Percentiles rank a stretch among this genome's conserved stretches.
These are phyloP conservation scores for Rhinogobio ventralis DNA, from an alignment of 2,797 vertebrate species.

Conservation along the genomic window DNA sequence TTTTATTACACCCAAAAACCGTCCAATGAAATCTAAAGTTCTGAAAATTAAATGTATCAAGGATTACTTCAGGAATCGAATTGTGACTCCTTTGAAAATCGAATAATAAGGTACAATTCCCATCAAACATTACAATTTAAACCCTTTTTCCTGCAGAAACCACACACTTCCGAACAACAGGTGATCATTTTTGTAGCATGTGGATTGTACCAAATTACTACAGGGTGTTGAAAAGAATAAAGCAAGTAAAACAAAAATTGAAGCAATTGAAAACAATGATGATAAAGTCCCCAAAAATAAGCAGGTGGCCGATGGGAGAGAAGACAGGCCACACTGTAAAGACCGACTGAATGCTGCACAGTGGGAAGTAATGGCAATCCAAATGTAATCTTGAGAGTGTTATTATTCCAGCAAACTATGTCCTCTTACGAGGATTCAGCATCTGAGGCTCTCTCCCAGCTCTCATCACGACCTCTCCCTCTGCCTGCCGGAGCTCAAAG, in stretches of 20 bases:
- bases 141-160: not conserved
- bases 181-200: not conserved
- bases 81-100: not conserved
- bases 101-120: not conserved
- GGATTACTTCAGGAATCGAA: not conserved
- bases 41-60: not conserved
- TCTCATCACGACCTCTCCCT: constrained; percentile 54
- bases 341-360: constrained; percentile 23
- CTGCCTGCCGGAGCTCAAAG: constrained; percentile 53
- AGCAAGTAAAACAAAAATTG: constrained; percentile 34
- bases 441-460: constrained; percentile 35
- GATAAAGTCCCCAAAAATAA: constrained; percentile 32
- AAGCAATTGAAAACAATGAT: constrained; percentile 41
- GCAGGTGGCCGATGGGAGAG: not conserved
- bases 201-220: too few relatives aligned
- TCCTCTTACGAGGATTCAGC: constrained; percentile 49
- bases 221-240: not conserved
- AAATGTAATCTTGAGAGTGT: constrained; percentile 55
- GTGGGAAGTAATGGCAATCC: constrained; percentile 48
- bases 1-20: not conserved
- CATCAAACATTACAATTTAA: not conserved
- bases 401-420: constrained; percentile 53
- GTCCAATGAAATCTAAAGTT: not conserved
- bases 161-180: not conserved
- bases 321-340: constrained; percentile 7